phyloP scores from a whole-genome alignment of 2,113 vertebrate genomes.

The Fukomys damarensis region DNA sequence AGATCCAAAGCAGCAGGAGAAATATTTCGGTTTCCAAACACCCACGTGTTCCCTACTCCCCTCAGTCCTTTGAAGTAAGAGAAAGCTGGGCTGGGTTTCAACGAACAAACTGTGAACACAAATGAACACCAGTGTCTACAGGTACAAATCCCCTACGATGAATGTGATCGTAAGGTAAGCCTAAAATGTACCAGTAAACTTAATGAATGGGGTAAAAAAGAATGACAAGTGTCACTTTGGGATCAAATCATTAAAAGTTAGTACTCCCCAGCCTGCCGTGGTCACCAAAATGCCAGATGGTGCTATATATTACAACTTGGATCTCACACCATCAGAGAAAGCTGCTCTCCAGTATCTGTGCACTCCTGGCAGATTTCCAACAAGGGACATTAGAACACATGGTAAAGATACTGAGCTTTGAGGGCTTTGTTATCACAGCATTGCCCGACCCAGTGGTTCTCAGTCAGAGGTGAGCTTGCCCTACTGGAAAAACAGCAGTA shows the following conservation, averaged over 20 bases:
- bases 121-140: neutral
- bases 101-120: neutral
- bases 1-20: neutral
- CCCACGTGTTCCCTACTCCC: neutral
- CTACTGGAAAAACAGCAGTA: fast-evolving
- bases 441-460: neutral
- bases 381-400: neutral
- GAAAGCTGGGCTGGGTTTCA: neutral
- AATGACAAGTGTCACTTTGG: neutral
- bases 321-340: neutral
- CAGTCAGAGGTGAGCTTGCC: neutral
- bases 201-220: neutral
- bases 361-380: neutral
- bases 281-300: neutral
- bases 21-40: neutral
- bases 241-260: neutral
- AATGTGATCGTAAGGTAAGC: no score
- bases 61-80: neutral
- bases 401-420: neutral
- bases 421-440: neutral
- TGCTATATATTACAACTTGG: neutral
- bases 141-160: no score
- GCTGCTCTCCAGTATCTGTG: neutral
- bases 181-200: no score
- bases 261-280: neutral